Conservation (phyloP, 2,113 vertebrate genomes). For the Lophius piscatorius region DNA sequence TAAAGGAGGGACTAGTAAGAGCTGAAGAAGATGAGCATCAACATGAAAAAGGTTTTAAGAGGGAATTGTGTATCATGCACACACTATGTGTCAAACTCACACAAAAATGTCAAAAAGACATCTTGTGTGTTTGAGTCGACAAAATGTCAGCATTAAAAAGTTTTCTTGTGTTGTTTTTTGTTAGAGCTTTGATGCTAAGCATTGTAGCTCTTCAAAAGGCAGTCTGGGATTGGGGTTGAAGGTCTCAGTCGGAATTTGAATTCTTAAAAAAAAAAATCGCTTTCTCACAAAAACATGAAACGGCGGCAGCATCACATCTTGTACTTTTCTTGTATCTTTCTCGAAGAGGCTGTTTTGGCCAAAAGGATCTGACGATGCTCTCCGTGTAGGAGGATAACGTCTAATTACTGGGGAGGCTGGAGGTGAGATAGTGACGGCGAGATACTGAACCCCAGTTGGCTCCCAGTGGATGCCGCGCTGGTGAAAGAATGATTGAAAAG, state of each 20-base stretch:
- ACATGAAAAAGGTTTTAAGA: constrained; percentile 41
- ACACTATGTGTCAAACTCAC: constrained; percentile 35
- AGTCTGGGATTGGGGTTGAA: constrained; percentile 31
- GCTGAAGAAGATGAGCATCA: constrained; percentile 33
- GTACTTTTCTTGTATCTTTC: constrained; percentile 18
- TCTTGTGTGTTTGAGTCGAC: constrained; percentile 55
- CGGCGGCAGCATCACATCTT: constrained; percentile 20
- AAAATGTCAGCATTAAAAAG: constrained; percentile 59
- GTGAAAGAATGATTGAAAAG: no score
- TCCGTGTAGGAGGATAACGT: no score
- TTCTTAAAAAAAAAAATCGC: constrained; percentile 36
- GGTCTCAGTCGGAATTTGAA: constrained; percentile 32
- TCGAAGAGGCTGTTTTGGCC: no score
- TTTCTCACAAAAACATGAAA: constrained; percentile 32
- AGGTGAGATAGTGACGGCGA: no score
- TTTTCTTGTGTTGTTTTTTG: constrained; percentile 54
- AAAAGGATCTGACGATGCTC: no score
- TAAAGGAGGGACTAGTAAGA: constrained; percentile 45
- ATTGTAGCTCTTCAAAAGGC: constrained; percentile 47
- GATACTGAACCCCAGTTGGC: no score
- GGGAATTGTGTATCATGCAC: constrained; percentile 23
- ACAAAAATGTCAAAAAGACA: constrained; percentile 48
- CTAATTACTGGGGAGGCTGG: no score
- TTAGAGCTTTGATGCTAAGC: constrained; percentile 57
- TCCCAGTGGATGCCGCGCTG: no score